Percentiles rank a stretch among this genome's conserved stretches.
phyloP scores from a whole-genome alignment of 1,140 invertebrate genomes.

The Lasaia peninsularis region DNA sequence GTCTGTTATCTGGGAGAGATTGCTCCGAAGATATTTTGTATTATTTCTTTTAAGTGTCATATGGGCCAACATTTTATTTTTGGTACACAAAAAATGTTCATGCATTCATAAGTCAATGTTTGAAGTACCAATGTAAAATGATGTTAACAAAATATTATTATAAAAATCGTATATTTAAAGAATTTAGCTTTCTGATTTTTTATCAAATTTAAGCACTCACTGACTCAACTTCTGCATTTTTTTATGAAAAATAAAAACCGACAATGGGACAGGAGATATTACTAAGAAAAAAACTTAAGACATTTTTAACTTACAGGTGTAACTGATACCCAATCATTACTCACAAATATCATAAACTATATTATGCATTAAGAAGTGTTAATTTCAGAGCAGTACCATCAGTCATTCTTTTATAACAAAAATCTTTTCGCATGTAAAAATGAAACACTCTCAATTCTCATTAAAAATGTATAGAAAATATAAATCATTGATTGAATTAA shows the following conservation, averaged over 20 bases:
- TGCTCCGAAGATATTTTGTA: no score
- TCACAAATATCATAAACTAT: neutral
- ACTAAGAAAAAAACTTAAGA: neutral
- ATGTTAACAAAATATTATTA: no score
- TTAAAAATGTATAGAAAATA: slow-evolving; percentile 21
- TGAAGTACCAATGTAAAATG: no score
- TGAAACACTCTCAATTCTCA: slow-evolving; percentile 15
- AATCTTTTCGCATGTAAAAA: slow-evolving; percentile 3
- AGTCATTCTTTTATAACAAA: slow-evolving; percentile 1
- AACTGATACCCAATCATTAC: neutral
- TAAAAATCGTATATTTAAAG: no score
- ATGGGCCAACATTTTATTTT: no score
- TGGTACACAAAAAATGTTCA: no score
- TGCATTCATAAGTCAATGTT: no score
- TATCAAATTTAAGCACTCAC: no score
- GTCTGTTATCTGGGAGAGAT: no score
- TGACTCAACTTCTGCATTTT: neutral
- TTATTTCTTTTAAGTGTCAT: no score
- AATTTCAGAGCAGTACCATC: neutral
- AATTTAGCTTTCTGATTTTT: no score
- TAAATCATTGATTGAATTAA: slow-evolving; percentile 21
- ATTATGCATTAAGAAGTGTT: neutral
- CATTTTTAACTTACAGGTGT: neutral
- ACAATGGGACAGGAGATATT: neutral
- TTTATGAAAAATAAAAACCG: neutral